Evolutionary conservation across 2,888 invertebrate species (phyloP).

Genomic region (Thymelicus lineola): DNA sequence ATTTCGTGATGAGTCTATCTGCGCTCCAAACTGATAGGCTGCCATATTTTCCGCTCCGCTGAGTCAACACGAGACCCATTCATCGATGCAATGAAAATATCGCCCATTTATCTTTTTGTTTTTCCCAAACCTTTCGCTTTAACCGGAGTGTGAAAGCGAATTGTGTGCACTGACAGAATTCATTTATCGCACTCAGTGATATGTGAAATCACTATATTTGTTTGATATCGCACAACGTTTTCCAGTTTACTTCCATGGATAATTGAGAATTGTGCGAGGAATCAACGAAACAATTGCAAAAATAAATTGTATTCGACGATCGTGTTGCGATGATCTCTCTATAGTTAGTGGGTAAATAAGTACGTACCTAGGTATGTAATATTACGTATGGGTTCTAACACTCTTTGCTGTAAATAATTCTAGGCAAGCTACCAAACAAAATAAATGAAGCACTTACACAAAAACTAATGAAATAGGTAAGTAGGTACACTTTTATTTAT

Average conservation of each 20-base stretch:
- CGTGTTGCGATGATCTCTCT: neutral
- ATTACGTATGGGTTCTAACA: no score
- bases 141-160: slow-evolving; percentile 57
- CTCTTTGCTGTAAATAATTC: no score
- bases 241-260: slow-evolving; percentile 50
- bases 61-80: slow-evolving; percentile 73
- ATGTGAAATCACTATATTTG: slow-evolving; percentile 73
- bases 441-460: no score
- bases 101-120: slow-evolving; percentile 75
- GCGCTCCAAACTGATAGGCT: slow-evolving; percentile 46
- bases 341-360: no score
- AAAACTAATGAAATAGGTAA: no score
- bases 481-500: no score
- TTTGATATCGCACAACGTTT: slow-evolving; percentile 52
- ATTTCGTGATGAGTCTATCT: slow-evolving; percentile 24
- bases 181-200: slow-evolving; percentile 68
- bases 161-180: slow-evolving; percentile 69
- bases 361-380: no score
- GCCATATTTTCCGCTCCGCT: slow-evolving; percentile 72
- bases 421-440: no score
- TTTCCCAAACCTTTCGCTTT: slow-evolving; percentile 61
- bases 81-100: slow-evolving; percentile 79
- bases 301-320: slow-evolving; percentile 8
- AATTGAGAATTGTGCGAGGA: slow-evolving; percentile 28
- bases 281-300: slow-evolving; percentile 21